Base-by-base conservation (phyloP, 2,888 invertebrate species). In the Heliconius ethilla region DNA sequence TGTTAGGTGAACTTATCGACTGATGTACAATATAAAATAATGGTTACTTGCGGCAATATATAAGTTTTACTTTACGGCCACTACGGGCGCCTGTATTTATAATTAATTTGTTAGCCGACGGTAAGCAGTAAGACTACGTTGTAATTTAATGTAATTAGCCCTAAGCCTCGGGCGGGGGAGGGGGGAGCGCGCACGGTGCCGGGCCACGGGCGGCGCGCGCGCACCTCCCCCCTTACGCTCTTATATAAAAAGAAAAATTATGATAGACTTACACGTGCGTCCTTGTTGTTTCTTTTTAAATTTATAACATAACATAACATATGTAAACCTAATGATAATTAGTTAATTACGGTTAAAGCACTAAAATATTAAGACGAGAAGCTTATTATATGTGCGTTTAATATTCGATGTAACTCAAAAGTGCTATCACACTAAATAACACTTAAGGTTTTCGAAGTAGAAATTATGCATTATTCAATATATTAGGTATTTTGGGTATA, bases 321-420 rank as follows among this genome's bases (percentile, higher is more conserved):
- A 51, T 70, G 85, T 90, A 88, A 89, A 92, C 91, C 91, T 94
- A 93, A 93, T 93, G 93, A 94, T 95, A 94, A 94, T 95, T 95
- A 95, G 95, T 95, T 95, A 94, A 95, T 95, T 95, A 95, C 95
- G 95, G 95, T 95, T 94, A 93, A 90, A 92, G 86, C 92, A 92
- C 91, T 92, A 91, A 92, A 91, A 87, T 83, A 85, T 83, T 93
- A 92, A 93, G 92, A 91, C 89, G 89, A 91, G 88, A 93, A 90
- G 92, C 92, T 93, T 93, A 92, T 40, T 11, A 40, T 93, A 51
- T 93, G 93, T 87, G 93, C 91, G 91, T 88, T 86, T 86, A 88
- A 51, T 90, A 89, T 90, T 93, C 89, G 89, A 93, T 93, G 92
- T 94, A 91, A 92, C 89, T 74, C 74, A 59, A 73, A 90, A 89